Percentiles rank a stretch among this genome's conserved stretches.
Conservation (phyloP, 2,113 vertebrate species). For the Passerina amoena region DNA sequence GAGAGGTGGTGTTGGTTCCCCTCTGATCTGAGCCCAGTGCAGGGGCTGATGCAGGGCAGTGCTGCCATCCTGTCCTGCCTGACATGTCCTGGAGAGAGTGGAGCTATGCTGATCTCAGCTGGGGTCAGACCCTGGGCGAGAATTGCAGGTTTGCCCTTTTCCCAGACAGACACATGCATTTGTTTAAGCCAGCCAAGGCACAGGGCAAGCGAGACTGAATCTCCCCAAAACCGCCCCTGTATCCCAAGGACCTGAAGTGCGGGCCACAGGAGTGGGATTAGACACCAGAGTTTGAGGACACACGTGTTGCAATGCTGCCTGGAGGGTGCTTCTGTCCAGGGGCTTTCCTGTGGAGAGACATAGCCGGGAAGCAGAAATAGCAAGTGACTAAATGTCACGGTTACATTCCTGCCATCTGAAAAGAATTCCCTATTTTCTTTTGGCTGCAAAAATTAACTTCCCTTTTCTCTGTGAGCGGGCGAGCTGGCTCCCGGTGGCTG, state of each 20-base stretch:
- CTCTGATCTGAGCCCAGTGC: rapidly evolving
- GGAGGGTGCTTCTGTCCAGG: background rate
- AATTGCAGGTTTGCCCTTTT: background rate
- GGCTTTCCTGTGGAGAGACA: background rate
- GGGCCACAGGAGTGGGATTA: background rate
- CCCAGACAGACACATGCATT: background rate
- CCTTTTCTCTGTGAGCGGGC: background rate
- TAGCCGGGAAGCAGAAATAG: background rate
- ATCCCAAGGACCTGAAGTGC: rapidly evolving
- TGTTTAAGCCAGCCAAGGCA: background rate
- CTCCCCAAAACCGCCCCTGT: rapidly evolving
- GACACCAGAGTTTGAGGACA: background rate
- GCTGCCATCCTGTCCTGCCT: background rate
- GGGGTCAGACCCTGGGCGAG: background rate
- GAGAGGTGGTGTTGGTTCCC: rapidly evolving
- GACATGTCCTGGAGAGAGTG: rapidly evolving
- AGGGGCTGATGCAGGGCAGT: background rate
- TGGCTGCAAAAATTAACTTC: conserved; percentile 40
- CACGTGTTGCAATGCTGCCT: background rate
- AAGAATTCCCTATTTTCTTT: conserved; percentile 52
- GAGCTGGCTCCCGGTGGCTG: conserved; percentile 11
- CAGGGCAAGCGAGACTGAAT: rapidly evolving
- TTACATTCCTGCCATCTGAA: conserved; percentile 38
- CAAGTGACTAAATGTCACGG: conserved; percentile 35
- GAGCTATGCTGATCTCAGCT: background rate